Evolutionary conservation across 2,888 invertebrate genomes (phyloP).

Genomic region (Aphidoletes aphidimyza): DNA sequence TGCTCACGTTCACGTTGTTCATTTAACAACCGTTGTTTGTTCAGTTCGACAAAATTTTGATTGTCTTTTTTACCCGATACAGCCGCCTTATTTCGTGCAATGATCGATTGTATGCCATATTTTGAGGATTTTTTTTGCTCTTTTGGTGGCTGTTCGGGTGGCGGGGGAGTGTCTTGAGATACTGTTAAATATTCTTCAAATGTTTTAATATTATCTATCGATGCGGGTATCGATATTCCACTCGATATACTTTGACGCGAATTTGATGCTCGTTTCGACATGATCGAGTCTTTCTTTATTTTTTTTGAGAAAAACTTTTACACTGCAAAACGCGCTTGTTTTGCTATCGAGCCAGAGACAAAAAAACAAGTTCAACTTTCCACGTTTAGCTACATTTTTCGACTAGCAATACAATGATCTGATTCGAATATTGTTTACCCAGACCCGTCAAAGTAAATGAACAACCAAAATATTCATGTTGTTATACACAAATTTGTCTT

Average conservation of each 20-base stretch:
- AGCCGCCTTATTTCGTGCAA: constrained; percentile 6
- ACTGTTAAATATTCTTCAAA: constrained; percentile 47
- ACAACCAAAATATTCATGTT: constrained; percentile 13
- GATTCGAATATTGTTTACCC: constrained; percentile 15
- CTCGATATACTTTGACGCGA: constrained; percentile 14
- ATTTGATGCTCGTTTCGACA: constrained; percentile 1
- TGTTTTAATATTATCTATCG: not conserved
- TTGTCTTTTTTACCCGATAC: not conserved
- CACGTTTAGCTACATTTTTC: constrained; percentile 42
- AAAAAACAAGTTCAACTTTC: not conserved
- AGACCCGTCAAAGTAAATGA: not conserved
- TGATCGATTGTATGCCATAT: constrained; percentile 7
- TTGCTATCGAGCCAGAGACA: not conserved
- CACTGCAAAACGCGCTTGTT: not conserved
- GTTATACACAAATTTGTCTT: constrained; percentile 25
- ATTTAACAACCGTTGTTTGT: no score
- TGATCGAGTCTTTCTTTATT: not conserved
- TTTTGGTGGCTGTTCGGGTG: constrained; percentile 1
- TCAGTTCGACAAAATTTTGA: constrained; percentile 69
- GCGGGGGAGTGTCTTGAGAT: not conserved
- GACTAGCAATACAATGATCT: not conserved
- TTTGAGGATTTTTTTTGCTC: constrained; percentile 18
- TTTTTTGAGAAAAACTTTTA: not conserved
- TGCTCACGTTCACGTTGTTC: constrained; percentile 68
- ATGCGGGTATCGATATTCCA: constrained; percentile 27